phyloP scores from a whole-genome alignment of 2,113 vertebrate genomes.

The Neolamprologus variostigma region DNA sequence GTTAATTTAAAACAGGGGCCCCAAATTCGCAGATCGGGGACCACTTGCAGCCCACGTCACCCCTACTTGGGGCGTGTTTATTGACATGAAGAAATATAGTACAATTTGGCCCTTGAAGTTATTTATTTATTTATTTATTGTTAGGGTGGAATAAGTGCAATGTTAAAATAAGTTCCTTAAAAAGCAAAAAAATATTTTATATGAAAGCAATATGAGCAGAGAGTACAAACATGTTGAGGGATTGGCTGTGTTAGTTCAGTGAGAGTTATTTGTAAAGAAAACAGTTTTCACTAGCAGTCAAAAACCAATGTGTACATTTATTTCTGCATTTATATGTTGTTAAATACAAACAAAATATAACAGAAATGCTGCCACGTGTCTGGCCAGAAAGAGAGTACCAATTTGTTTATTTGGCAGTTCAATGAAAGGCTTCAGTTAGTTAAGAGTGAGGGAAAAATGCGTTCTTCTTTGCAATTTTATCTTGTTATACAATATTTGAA shows the following conservation, averaged over 20 bases:
- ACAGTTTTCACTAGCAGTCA: neutral
- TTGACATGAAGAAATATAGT: neutral
- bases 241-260: neutral
- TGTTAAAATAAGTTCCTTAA: neutral
- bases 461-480: neutral
- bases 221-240: neutral
- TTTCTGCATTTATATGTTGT: neutral
- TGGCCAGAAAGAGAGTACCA: neutral
- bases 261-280: neutral
- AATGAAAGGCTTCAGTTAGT: neutral
- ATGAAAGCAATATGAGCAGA: neutral
- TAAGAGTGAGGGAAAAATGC: neutral
- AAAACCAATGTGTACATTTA: neutral
- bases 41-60: neutral
- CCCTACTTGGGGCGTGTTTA: rapidly evolving
- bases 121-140: neutral
- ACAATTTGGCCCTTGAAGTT: neutral
- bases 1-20: neutral
- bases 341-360: neutral
- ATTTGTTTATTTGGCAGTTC: neutral
- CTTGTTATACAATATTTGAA: neutral
- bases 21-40: rapidly evolving
- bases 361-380: neutral
- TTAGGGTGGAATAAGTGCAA: neutral
- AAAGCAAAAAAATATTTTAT: neutral